Conservation (phyloP, 2,888 invertebrate species). For the Aphodius granarius region DNA sequence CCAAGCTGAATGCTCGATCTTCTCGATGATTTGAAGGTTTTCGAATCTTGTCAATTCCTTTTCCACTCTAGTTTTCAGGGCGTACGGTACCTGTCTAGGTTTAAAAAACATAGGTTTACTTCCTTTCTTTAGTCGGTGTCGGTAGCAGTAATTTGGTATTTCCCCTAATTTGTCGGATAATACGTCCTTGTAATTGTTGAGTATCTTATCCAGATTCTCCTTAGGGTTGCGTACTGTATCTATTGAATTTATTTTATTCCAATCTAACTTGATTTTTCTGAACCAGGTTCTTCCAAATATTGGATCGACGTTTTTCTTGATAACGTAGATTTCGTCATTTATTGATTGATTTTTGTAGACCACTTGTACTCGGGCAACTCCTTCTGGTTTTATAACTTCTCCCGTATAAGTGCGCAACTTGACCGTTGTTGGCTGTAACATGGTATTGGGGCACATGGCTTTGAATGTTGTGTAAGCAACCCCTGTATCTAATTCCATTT, state of each 20-base stretch:
- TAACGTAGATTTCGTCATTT: not conserved
- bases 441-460: not conserved
- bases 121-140: slow-evolving; percentile 1
- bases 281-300: slow-evolving; percentile 8
- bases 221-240: not conserved
- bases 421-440: not conserved
- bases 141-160: slow-evolving; percentile 7
- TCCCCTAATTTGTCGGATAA: slow-evolving; percentile 3
- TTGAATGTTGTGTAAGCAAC: slow-evolving; percentile 1
- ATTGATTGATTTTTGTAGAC: not conserved
- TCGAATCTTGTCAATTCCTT: slow-evolving; percentile 6
- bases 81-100: slow-evolving; percentile 12
- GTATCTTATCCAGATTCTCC: not conserved
- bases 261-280: not conserved
- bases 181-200: slow-evolving; percentile 4
- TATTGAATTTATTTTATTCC: not conserved
- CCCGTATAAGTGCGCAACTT: slow-evolving; percentile 13
- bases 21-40: slow-evolving; percentile 3
- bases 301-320: not conserved
- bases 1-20: slow-evolving; percentile 5
- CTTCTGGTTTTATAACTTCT: not conserved
- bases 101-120: slow-evolving; percentile 5
- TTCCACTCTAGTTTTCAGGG: not conserved
- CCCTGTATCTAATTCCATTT: slow-evolving; percentile 15
- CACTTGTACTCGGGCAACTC: not conserved